Evolutionary conservation across 1,140 invertebrate genomes (phyloP).

Genomic region (Goniozus legneri): DNA sequence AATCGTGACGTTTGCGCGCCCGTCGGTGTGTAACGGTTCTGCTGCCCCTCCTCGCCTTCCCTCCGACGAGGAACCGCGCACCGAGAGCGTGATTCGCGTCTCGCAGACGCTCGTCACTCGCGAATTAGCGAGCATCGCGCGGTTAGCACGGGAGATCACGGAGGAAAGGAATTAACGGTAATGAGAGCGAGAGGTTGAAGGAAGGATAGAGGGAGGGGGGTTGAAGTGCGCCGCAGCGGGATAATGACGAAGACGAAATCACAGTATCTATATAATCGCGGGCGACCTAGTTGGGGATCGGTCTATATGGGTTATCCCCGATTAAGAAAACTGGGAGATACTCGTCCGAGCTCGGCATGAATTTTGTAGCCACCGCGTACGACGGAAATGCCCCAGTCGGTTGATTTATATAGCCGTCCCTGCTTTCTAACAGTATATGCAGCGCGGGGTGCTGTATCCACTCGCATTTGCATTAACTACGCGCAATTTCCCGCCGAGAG

Average conservation of each 20-base stretch:
- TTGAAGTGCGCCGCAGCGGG: no score
- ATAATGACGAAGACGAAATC: not conserved
- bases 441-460: no score
- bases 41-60: no score
- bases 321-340: not conserved
- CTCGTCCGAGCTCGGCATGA: not conserved
- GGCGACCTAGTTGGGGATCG: not conserved
- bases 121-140: not conserved
- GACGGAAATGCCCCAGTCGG: not conserved
- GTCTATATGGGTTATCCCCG: not conserved
- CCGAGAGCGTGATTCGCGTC: not conserved
- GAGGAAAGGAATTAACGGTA: not conserved
- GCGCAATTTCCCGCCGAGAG: not conserved
- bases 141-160: not conserved
- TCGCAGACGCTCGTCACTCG: not conserved
- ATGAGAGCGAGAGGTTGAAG: not conserved
- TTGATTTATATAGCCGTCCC: not conserved
- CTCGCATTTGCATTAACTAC: not conserved
- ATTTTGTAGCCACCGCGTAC: not conserved
- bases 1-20: no score
- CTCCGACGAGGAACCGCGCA: no score
- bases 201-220: no score
- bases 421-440: not conserved
- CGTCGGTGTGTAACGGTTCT: no score
- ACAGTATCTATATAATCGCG: not conserved